These are phyloP conservation scores for Coelopa frigida DNA, from an alignment of 1,140 invertebrate genomes.

Conservation along the genomic window DNA sequence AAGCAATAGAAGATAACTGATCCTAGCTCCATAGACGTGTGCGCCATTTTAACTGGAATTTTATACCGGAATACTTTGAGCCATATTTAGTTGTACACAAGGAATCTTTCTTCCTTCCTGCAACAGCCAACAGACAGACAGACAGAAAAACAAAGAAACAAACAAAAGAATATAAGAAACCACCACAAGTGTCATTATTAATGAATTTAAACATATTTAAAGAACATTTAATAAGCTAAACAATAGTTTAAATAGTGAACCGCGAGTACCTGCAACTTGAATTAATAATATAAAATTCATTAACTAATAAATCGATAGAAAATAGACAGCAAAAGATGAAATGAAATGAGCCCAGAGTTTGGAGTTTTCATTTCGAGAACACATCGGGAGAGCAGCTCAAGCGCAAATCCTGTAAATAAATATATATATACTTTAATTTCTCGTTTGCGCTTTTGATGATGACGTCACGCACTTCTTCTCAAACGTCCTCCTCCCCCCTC, in stretches of 20 bases:
- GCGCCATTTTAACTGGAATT: too few species aligned
- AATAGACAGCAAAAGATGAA: conserved; percentile 3
- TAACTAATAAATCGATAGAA: conserved; percentile 23
- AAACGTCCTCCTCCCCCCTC: too few species aligned
- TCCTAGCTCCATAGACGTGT: too few species aligned
- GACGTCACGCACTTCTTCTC: too few species aligned
- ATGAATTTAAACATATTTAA: too few species aligned
- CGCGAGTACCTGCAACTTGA: conserved; percentile 45
- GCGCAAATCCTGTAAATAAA: too few species aligned
- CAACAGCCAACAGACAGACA: conserved; percentile 10
- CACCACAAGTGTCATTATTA: conserved; percentile 19
- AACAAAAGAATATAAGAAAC: conserved; percentile 4
- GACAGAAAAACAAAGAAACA: conserved; percentile 1
- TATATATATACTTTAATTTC: too few species aligned
- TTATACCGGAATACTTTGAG: too few species aligned
- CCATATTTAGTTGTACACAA: neutral
- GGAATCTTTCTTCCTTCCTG: neutral
- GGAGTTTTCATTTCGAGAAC: too few species aligned
- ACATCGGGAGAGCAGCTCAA: too few species aligned
- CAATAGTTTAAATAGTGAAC: conserved; percentile 42
- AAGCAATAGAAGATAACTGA: too few species aligned
- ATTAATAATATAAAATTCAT: conserved; percentile 23
- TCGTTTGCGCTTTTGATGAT: too few species aligned
- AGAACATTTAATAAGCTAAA: conserved; percentile 6
- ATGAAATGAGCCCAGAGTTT: conserved; percentile 7